phyloP scores from a whole-genome alignment of 2,888 invertebrate species.

The Lepas anatifera region DNA sequence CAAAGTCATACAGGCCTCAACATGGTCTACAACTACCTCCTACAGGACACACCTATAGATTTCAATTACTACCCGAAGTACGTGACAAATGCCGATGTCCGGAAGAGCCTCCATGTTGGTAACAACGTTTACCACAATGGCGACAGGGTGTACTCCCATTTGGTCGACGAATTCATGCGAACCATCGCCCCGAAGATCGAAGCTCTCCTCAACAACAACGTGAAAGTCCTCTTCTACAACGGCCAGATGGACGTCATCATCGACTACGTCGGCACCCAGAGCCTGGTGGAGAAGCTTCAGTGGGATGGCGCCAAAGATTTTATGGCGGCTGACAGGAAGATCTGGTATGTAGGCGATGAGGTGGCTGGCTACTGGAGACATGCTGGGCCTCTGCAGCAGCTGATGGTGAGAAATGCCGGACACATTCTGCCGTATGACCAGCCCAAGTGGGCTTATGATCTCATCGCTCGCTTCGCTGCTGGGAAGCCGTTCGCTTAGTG shows the following conservation, averaged over 20 bases:
- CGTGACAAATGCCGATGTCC: constrained; percentile 48
- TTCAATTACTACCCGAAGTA: constrained; percentile 34
- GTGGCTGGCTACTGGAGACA: constrained; percentile 64
- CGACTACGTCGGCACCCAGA: constrained; percentile 70
- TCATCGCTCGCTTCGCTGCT: constrained; percentile 54
- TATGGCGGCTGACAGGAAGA: constrained; percentile 41
- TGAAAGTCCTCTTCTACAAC: constrained; percentile 66
- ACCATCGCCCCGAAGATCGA: constrained; percentile 47
- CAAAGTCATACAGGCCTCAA: constrained; percentile 51
- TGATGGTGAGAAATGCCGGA: constrained; percentile 63
- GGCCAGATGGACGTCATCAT: constrained; percentile 87
- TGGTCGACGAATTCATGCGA: constrained; percentile 67
- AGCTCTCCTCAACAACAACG: constrained; percentile 33
- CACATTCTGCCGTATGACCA: constrained; percentile 72
- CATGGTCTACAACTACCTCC: constrained; percentile 61
- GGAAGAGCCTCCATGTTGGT: constrained; percentile 73
- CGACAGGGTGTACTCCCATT: constrained; percentile 50
- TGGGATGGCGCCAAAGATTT: constrained; percentile 48
- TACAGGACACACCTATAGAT: constrained; percentile 41
- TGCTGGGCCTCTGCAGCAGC: constrained; percentile 56
- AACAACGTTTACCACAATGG: constrained; percentile 52
- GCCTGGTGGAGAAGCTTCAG: constrained; percentile 56
- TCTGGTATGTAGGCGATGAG: constrained; percentile 50
- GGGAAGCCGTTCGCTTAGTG: constrained; percentile 36
- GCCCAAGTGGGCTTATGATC: constrained; percentile 59